Conservation (phyloP, 2,113 vertebrate species). For the Rousettus leschenaultii region DNA sequence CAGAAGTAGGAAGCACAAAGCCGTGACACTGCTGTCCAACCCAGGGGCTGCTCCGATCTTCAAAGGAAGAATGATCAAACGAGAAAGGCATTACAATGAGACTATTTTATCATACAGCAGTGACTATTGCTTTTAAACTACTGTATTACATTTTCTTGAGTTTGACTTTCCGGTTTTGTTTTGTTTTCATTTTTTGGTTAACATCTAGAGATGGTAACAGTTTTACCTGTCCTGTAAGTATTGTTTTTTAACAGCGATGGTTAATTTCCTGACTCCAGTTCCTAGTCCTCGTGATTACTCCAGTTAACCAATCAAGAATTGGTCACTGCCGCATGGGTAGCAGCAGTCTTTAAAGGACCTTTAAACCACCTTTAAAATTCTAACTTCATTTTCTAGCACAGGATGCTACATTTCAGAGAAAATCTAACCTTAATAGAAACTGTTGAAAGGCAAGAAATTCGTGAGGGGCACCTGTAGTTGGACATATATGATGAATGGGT, state of each 20-base stretch:
- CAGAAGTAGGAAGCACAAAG: background rate
- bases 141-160: background rate
- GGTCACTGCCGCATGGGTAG: background rate
- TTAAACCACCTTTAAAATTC: background rate
- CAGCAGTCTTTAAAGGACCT: background rate
- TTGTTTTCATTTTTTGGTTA: background rate
- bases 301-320: background rate
- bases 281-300: background rate
- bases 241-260: background rate
- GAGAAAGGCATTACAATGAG: background rate
- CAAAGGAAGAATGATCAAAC: background rate
- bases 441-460: conserved; percentile 34
- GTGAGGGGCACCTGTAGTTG: background rate
- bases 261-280: background rate
- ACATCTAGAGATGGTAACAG: background rate
- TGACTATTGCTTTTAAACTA: background rate
- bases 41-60: background rate
- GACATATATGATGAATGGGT: conserved; percentile 16
- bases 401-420: conserved; percentile 26
- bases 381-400: conserved; percentile 30
- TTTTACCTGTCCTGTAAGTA: background rate
- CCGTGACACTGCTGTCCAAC: background rate
- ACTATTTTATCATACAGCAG: background rate
- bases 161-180: background rate
- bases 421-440: conserved; percentile 38